Evolutionary conservation across 35 echinoderm and acorn worm genomes (phyloP).

Genomic region (Diadema setosum): DNA sequence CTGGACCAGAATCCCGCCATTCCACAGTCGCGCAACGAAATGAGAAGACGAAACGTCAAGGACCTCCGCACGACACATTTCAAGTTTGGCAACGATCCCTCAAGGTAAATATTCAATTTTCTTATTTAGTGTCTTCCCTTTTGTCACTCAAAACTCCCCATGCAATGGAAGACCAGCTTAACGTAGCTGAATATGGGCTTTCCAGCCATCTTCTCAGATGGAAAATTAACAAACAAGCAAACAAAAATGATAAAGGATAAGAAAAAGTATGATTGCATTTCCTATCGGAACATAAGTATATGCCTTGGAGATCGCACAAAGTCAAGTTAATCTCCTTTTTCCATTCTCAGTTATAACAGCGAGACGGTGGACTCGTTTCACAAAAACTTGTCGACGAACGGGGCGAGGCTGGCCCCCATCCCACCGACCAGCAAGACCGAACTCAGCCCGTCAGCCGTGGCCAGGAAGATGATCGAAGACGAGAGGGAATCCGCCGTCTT

Average conservation of each 20-base stretch:
- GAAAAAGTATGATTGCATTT: not conserved
- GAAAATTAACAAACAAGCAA: no score
- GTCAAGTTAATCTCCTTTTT: not conserved
- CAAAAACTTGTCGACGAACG: constrained; percentile 5
- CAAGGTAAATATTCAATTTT: constrained; percentile 30
- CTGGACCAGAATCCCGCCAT: constrained; percentile 30
- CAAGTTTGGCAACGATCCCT: constrained; percentile 68
- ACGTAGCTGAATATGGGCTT: no score
- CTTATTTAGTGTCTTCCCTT: not conserved
- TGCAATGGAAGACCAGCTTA: no score
- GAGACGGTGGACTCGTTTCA: constrained; percentile 69
- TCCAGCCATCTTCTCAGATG: no score
- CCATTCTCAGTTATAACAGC: not conserved
- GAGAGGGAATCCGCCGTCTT: constrained; percentile 91
- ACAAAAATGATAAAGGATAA: no score
- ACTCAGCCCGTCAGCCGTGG: constrained; percentile 27
- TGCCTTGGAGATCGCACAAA: not conserved
- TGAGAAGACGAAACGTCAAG: constrained; percentile 71
- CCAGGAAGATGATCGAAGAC: constrained; percentile 81
- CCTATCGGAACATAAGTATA: not conserved
- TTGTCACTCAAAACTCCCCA: no score
- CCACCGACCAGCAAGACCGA: not conserved
- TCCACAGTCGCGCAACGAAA: constrained; percentile 47
- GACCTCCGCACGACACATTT: constrained; percentile 87
- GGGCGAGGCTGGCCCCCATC: not conserved